Evolutionary conservation across 2,113 vertebrate genomes (phyloP).

Genomic region (Carassius carassius): DNA sequence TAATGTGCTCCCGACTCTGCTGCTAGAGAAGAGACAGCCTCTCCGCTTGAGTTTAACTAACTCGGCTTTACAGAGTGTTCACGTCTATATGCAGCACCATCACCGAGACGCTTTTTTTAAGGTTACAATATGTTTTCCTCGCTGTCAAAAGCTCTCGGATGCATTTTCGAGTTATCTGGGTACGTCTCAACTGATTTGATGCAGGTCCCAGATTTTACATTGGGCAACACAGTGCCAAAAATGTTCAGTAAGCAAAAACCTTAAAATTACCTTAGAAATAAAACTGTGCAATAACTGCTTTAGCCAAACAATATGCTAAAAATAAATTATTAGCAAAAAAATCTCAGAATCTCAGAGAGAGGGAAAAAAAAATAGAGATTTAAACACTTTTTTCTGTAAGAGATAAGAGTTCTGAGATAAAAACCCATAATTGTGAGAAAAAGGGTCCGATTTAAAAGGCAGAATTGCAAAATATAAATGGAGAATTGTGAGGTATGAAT

Average conservation of each 20-base stretch:
- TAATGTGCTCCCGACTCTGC: slow-evolving; percentile 29
- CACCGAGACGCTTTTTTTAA: background rate
- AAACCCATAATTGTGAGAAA: too few relatives aligned
- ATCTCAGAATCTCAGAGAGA: too few relatives aligned
- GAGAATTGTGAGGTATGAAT: too few relatives aligned
- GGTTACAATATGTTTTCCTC: background rate
- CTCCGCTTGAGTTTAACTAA: slow-evolving; percentile 41
- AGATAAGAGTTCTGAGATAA: too few relatives aligned
- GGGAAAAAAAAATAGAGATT: too few relatives aligned
- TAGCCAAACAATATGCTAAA: background rate
- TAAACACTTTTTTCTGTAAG: too few relatives aligned
- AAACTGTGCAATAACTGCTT: background rate
- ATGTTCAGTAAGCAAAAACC: background rate
- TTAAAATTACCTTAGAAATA: background rate
- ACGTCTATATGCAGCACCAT: slow-evolving; percentile 14
- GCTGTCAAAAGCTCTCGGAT: background rate
- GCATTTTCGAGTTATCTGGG: background rate
- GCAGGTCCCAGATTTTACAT: background rate
- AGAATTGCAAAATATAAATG: too few relatives aligned
- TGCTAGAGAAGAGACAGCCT: slow-evolving; percentile 36
- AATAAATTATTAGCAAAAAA: background rate
- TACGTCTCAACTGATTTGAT: background rate
- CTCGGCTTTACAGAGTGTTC: slow-evolving; percentile 1
- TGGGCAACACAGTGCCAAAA: background rate
- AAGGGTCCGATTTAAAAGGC: too few relatives aligned